These are phyloP conservation scores for Drosophila limbata DNA, from an alignment of 2,888 invertebrate species.

Conservation along the genomic window DNA sequence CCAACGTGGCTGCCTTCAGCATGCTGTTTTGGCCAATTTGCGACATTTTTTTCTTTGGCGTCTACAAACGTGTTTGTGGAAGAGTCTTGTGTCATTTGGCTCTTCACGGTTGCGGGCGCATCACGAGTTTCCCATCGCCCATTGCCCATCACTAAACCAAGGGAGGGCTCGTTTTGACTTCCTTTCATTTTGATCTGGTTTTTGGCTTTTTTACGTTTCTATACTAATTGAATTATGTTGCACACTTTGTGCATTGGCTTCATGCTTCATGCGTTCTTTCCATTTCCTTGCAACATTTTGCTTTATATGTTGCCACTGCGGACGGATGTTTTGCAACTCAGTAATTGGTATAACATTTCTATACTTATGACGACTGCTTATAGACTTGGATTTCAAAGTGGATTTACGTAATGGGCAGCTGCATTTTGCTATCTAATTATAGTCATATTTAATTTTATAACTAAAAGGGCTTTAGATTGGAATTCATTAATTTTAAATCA, in stretches of 20 bases:
- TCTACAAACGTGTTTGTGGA: slow-evolving; percentile 25
- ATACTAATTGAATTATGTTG: slow-evolving; percentile 78
- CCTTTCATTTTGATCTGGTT: slow-evolving; percentile 47
- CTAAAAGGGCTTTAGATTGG: background rate
- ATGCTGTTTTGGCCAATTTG: slow-evolving; percentile 27
- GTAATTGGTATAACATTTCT: slow-evolving; percentile 48
- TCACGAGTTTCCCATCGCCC: slow-evolving; percentile 14
- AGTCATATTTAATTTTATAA: background rate
- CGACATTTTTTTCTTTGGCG: slow-evolving; percentile 20
- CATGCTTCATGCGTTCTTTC: slow-evolving; percentile 65
- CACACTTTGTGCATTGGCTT: slow-evolving; percentile 61
- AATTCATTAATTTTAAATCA: background rate
- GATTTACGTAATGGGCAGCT: background rate
- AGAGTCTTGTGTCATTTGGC: slow-evolving; percentile 6
- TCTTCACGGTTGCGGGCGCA: slow-evolving; percentile 57
- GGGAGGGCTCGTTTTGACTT: slow-evolving; percentile 37
- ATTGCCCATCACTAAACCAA: background rate
- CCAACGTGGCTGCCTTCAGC: slow-evolving; percentile 40
- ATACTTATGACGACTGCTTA: slow-evolving; percentile 20
- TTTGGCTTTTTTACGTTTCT: slow-evolving; percentile 27
- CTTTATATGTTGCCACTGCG: slow-evolving; percentile 17
- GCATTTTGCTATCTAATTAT: slow-evolving; percentile 1
- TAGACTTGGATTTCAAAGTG: background rate
- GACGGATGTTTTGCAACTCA: slow-evolving; percentile 70
- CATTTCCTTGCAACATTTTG: slow-evolving; percentile 45